Percentiles rank a stretch among this genome's conserved stretches.
These are phyloP conservation scores for Epinotia bilunana DNA, from an alignment of 2,888 invertebrate species.

Conservation along the genomic window DNA sequence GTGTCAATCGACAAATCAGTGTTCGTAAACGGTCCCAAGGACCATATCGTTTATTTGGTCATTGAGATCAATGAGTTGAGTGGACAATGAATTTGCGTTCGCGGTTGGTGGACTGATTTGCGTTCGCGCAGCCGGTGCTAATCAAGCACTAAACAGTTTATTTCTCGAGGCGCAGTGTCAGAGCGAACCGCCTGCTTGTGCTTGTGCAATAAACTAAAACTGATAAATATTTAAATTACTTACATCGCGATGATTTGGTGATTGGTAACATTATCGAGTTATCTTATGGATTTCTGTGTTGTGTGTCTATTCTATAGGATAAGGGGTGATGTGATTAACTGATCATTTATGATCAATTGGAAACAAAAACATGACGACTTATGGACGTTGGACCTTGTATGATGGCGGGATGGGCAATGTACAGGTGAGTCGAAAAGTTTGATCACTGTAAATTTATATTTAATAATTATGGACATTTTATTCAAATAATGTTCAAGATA, in stretches of 20 bases:
- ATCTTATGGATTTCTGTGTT: slow-evolving; percentile 45
- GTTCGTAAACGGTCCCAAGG: slow-evolving; percentile 32
- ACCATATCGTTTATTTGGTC: slow-evolving; percentile 41
- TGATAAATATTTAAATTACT: background rate
- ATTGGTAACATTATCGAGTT: slow-evolving; percentile 2
- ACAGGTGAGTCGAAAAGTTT: slow-evolving; percentile 62
- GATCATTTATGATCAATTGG: background rate
- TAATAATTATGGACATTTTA: too few relatives aligned
- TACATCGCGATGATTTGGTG: slow-evolving; percentile 22
- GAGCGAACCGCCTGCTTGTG: slow-evolving; percentile 48
- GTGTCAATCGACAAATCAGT: slow-evolving; percentile 32
- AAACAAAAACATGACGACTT: slow-evolving; percentile 61
- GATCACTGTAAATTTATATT: too few relatives aligned
- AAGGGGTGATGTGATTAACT: slow-evolving; percentile 44
- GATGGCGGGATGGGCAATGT: slow-evolving; percentile 71
- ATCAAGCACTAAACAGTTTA: slow-evolving; percentile 80
- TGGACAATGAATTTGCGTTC: slow-evolving; percentile 71
- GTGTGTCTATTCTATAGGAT: slow-evolving; percentile 42
- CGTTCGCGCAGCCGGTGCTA: slow-evolving; percentile 76
- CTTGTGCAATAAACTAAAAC: slow-evolving; percentile 29
- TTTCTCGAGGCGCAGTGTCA: slow-evolving; percentile 69
- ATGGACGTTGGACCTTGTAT: slow-evolving; percentile 74
- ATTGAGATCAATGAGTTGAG: slow-evolving; percentile 56
- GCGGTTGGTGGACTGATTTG: slow-evolving; percentile 66
- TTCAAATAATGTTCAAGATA: too few relatives aligned